Conservation (phyloP, 2,797 vertebrate genomes). For the Enteromius fasciolatus region DNA sequence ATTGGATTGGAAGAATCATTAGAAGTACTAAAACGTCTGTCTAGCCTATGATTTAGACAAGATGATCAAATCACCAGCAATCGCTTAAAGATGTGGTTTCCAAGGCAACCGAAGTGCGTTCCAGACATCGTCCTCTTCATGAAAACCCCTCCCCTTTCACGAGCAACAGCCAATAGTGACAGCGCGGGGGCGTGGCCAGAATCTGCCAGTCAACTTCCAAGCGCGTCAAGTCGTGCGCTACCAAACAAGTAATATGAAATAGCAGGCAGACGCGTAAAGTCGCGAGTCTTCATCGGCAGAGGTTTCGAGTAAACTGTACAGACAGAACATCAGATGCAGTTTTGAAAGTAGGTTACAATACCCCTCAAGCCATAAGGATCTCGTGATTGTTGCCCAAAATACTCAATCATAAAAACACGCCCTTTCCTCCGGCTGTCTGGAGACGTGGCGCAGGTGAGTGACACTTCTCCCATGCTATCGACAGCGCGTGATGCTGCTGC, state of each 20-base stretch:
- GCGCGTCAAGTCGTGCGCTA: conserved; percentile 9
- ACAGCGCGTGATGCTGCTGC: background rate
- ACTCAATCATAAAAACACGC: background rate
- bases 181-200: conserved; percentile 5
- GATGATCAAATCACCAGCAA: background rate
- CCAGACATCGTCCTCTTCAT: background rate
- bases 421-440: background rate
- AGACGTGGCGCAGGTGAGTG: conserved; percentile 46
- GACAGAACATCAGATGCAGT: background rate
- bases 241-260: background rate
- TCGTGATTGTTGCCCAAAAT: background rate
- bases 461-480: no score
- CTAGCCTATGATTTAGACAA: background rate
- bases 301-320: background rate
- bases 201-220: conserved; percentile 15
- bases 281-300: background rate
- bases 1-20: background rate
- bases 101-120: conserved; percentile 37
- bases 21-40: background rate
- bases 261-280: background rate
- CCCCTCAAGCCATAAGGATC: background rate
- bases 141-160: background rate
- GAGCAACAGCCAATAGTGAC: conserved; percentile 1
- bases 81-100: conserved; percentile 30
- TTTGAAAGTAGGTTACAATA: conserved; percentile 5